phyloP scores from a whole-genome alignment of 2,113 vertebrate species.

The Morphnarchus princeps region DNA sequence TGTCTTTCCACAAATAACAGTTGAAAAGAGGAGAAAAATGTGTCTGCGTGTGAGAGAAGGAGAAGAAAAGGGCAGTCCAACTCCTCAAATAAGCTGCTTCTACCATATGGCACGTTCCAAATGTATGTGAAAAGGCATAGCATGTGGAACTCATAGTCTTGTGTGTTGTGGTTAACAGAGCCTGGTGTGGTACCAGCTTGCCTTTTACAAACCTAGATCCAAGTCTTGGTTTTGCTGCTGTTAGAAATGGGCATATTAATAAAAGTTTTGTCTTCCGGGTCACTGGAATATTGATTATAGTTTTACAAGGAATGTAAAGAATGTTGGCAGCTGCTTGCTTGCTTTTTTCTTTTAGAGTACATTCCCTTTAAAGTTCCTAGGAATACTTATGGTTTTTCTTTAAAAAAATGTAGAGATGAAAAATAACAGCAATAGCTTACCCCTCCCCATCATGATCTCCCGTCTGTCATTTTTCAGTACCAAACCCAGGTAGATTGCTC shows the following conservation, averaged over 20 bases:
- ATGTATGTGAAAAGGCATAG: background rate
- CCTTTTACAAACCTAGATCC: background rate
- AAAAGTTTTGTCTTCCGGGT: background rate
- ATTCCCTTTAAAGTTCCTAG: background rate
- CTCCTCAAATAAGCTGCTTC: background rate
- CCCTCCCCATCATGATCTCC: fast-evolving
- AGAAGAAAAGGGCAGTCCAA: background rate
- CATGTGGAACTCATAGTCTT: background rate
- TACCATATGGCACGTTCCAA: background rate
- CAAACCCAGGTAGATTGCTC: background rate
- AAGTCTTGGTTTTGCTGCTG: background rate
- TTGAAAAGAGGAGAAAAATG: background rate
- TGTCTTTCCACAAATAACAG: conserved; percentile 2
- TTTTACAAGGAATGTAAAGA: background rate
- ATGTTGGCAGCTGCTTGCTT: background rate
- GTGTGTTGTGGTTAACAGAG: background rate
- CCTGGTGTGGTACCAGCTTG: background rate
- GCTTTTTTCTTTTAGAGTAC: background rate
- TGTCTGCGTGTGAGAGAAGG: background rate
- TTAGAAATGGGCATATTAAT: background rate
- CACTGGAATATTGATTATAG: background rate
- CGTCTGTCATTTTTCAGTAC: background rate
- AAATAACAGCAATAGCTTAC: background rate
- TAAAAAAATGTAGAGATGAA: background rate
- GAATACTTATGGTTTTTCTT: background rate